Base-by-base conservation (phyloP, 2,113 vertebrate species). In the Sphyrna mokarran region DNA sequence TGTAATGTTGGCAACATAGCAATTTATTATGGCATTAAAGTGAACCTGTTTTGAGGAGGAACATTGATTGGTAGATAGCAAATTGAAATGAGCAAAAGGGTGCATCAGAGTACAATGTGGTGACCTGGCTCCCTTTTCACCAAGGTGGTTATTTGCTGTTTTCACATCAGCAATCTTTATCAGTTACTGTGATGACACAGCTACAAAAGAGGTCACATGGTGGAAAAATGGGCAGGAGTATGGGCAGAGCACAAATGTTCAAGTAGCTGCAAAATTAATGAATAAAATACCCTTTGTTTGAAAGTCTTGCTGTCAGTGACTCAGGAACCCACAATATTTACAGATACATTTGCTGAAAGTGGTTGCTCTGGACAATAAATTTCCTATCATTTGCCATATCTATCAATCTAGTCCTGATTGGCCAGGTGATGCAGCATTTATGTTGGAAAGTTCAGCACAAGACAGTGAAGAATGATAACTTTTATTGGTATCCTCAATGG, bases 41-140 rank as follows among this genome's bases (percentile, higher is more conserved):
- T 83, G 80, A 40, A 83, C 16, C 8, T 66, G 33, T 68, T 54
- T 63, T 26, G 29, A 89, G 89, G 89, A 66, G n/a, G 66, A 22
- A 22, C 80, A 76, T 11, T 20, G 37, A 43, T 83, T 83, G 80
- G 43, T 83, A 83, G 43, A 83, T 40, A 83, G 37, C 37, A 40
- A 40, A 20, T 37, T 83, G 37, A 83, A 40, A 40, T 83, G 80
- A 83, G 80, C 37, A 83, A 83, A 7, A 14, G 78, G 4, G 61
- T 93, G 20, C 61, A 93, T 93, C 89, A 68, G 61, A 68, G 10
- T 68, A 93, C n/a, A 68, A 93, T 93, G 58, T 93, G 58, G 63
- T 63, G 14, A 18, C 58, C 87, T 63, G 26, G 14, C n/a, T 33
- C 61, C 9, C 16, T 93, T 93, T 22, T 91, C 33, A 8, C 10